Evolutionary conservation across 2,888 invertebrate genomes (phyloP), one percentile per base, ranked within the genome.

Genomic region (Lasiommata megera): DNA sequence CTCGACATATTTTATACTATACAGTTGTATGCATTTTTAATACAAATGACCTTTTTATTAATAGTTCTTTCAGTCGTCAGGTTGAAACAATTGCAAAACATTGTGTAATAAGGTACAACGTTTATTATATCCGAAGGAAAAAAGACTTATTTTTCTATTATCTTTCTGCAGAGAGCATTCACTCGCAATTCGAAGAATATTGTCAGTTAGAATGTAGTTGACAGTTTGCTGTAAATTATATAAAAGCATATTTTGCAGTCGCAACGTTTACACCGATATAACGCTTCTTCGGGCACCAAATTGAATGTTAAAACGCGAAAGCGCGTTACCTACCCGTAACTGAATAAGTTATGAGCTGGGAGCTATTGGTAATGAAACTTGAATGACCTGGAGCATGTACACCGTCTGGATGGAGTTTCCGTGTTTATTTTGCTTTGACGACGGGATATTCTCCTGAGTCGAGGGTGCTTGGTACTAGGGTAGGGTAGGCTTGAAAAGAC

Each of bases 301-400:
- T 87, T 87, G 85, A 87, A 87, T 87, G 85, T 86, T 84, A 85
- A 85, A 85, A 79, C 77, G 76, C 79, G 82, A 84, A 84, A 85
- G 79, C 77, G 77, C 79, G 82, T 83, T 80, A 83, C 85, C 82
- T 84, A 84, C 77, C 83, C 84, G 75, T 82, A 79, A 79, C 81
- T 88, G 87, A 88, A 88, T 88, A 87, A 87, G 84, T 87, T 85
- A 88, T 84, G 83, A 82, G 82, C 73, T 66, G 64, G 73, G 76
- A 80, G 83, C 80, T 87, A 88, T 88, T 84, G 88, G 85, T 84
- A 82, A 86, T 88, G 86, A 87, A 88, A 88, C 83, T 84, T 82
- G 86, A 82, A 88, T 88, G 86, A 84, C 84, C 82, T 68, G 74
- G 70, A 78, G 77, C 77, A 71, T 77, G 78, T 78, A 76, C 74